These are phyloP conservation scores for Miichthys miiuy DNA, from an alignment of 2,797 vertebrate species.

Conservation along the genomic window DNA sequence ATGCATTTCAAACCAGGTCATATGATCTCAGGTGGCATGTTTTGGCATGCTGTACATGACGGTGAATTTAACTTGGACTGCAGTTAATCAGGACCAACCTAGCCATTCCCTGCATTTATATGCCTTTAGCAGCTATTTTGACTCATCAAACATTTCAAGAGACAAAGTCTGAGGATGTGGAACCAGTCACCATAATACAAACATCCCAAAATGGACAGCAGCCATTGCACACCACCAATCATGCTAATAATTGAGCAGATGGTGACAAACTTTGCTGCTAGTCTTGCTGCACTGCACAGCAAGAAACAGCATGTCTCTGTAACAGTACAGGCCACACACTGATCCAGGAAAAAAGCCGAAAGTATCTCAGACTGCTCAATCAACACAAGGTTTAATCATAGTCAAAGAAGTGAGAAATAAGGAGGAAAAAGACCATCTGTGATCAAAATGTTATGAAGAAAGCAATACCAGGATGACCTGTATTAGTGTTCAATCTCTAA, in stretches of 20 bases:
- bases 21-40: neutral
- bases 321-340: slow-evolving; percentile 1
- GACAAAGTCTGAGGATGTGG: neutral
- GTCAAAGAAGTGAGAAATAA: neutral
- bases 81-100: neutral
- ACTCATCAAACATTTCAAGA: slow-evolving; percentile 12
- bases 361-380: neutral
- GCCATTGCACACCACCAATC: slow-evolving; percentile 14
- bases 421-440: slow-evolving; percentile 5
- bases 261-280: slow-evolving; percentile 8
- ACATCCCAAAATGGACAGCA: slow-evolving; percentile 19
- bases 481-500: neutral
- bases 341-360: slow-evolving; percentile 20
- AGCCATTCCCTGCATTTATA: neutral
- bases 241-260: slow-evolving; percentile 47
- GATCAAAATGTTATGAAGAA: neutral
- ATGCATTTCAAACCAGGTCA: neutral
- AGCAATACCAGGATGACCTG: neutral
- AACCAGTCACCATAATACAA: neutral
- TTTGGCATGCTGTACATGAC: neutral
- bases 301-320: slow-evolving; percentile 24
- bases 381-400: neutral
- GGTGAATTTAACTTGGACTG: neutral
- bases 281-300: slow-evolving; percentile 13
- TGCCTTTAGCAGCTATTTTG: neutral